phyloP scores from a whole-genome alignment of 2,888 invertebrate species.

The Coecobrya sp. region DNA sequence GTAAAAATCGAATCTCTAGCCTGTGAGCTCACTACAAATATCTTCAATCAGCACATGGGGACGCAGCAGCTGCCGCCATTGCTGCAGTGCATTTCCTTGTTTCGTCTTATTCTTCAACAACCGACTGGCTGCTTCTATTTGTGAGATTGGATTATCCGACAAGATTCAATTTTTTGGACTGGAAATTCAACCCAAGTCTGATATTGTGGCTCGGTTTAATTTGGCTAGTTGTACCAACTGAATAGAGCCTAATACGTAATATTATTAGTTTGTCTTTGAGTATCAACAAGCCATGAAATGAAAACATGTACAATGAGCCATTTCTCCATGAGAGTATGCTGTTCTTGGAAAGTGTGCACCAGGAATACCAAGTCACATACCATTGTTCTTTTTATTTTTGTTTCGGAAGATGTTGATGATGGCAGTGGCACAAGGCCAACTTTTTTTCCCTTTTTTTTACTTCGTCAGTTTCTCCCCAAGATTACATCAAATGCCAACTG shows the following conservation, averaged over 20 bases:
- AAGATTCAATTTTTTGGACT: slow-evolving; percentile 12
- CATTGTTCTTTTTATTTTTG: slow-evolving; percentile 31
- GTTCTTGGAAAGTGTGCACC: background rate
- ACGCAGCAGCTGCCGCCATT: slow-evolving; percentile 11
- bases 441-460: background rate
- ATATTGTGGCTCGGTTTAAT: slow-evolving; percentile 1
- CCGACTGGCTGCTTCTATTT: background rate
- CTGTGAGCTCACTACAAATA: slow-evolving; percentile 5
- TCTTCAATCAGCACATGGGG: slow-evolving; percentile 14
- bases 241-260: slow-evolving; percentile 17
- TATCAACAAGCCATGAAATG: background rate
- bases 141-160: slow-evolving; percentile 2
- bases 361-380: slow-evolving; percentile 1
- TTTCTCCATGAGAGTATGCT: background rate
- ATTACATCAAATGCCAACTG: slow-evolving; percentile 46
- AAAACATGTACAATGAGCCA: background rate
- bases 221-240: slow-evolving; percentile 25
- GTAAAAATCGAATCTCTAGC: background rate
- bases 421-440: slow-evolving; percentile 46
- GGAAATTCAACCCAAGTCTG: background rate
- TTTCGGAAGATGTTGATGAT: slow-evolving; percentile 30
- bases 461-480: background rate
- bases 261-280: slow-evolving; percentile 15
- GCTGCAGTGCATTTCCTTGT: background rate
- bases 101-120: background rate